These are phyloP conservation scores for Romanogobio albipinnatus DNA, from an alignment of 2,113 vertebrate genomes.

Conservation along the genomic window DNA sequence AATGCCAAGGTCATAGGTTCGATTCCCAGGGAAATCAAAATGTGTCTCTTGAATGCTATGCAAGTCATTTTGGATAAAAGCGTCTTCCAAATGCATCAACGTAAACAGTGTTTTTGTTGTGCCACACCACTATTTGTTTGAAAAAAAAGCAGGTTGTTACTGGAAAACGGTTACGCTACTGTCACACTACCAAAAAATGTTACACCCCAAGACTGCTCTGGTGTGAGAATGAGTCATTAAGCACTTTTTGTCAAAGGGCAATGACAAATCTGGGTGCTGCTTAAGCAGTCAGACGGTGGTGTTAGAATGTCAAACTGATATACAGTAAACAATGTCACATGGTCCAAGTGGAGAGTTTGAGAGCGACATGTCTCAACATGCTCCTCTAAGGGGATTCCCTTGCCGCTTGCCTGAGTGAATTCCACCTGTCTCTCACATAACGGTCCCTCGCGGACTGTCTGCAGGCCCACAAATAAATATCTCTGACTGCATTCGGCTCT, in stretches of 20 bases:
- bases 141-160: neutral
- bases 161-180: neutral
- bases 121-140: neutral
- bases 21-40: too few species aligned
- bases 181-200: neutral
- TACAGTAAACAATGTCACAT: slow-evolving; percentile 18
- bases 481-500: neutral
- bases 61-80: too few species aligned
- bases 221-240: slow-evolving; percentile 43
- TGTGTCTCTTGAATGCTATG: too few species aligned
- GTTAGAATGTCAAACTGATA: neutral
- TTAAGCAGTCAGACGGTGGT: slow-evolving; percentile 1
- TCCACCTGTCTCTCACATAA: slow-evolving; percentile 49
- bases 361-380: slow-evolving; percentile 52
- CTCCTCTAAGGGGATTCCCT: slow-evolving; percentile 30
- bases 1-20: too few species aligned
- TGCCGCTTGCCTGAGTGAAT: slow-evolving; percentile 17
- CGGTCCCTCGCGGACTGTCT: neutral
- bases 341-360: neutral
- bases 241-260: slow-evolving; percentile 13
- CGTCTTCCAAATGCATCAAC: too few species aligned
- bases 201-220: neutral
- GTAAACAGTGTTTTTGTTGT: neutral
- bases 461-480: neutral
- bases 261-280: neutral